phyloP scores from a whole-genome alignment of 2,113 vertebrate species.

The Pangasianodon hypophthalmus region DNA sequence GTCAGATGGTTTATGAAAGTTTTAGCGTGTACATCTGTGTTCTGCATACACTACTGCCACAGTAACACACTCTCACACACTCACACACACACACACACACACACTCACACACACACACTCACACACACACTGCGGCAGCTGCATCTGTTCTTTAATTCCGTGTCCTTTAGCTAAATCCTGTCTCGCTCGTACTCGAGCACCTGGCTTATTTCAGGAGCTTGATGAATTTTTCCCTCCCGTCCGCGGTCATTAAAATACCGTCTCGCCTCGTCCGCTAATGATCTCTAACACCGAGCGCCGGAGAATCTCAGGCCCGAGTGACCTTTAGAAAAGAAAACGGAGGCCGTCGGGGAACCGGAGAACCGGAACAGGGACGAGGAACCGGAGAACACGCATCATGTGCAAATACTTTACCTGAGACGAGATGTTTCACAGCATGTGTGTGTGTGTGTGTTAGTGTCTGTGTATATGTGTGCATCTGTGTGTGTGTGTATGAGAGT shows the following conservation, averaged over 20 bases:
- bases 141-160: neutral
- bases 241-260: conserved; percentile 36
- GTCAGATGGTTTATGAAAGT: conserved; percentile 25
- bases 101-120: conserved; percentile 2
- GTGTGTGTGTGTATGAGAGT: neutral
- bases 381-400: neutral
- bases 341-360: conserved; percentile 34
- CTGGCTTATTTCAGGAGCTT: conserved; percentile 15
- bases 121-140: neutral
- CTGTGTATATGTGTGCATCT: neutral
- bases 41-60: conserved; percentile 4
- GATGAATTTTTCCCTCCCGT: conserved; percentile 12
- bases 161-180: conserved; percentile 27
- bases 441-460: neutral
- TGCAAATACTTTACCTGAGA: conserved; percentile 11
- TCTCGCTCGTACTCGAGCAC: neutral
- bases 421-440: neutral
- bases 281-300: conserved; percentile 15
- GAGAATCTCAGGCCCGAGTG: conserved; percentile 5
- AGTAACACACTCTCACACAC: conserved; percentile 8
- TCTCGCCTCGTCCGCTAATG: neutral
- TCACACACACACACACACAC: neutral
- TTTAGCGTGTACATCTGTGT: conserved; percentile 5
- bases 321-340: conserved; percentile 50
- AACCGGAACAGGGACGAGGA: neutral